phyloP scores from a whole-genome alignment of 2,113 vertebrate genomes.

The Lasiurus cinereus region DNA sequence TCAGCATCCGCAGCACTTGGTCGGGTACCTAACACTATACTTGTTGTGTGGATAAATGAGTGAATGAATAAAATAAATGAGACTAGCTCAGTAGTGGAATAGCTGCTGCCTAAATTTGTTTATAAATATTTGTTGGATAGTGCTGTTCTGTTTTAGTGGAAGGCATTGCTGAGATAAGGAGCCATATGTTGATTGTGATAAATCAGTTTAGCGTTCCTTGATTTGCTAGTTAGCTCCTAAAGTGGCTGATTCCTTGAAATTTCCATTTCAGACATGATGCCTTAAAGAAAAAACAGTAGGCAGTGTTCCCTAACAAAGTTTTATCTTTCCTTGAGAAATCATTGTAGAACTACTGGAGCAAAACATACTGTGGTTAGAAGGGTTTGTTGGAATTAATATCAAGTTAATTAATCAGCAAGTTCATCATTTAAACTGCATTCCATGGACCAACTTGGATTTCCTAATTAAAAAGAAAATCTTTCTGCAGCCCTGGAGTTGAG shows the following conservation, averaged over 20 bases:
- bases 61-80: slow-evolving; percentile 10
- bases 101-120: not conserved
- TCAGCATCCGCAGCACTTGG: not conserved
- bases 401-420: slow-evolving; percentile 5
- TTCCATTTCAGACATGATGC: slow-evolving; percentile 37
- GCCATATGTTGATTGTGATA: not conserved
- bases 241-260: slow-evolving; percentile 33
- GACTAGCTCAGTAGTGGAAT: not conserved
- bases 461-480: slow-evolving; percentile 42
- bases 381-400: slow-evolving; percentile 38
- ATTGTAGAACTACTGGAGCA: not conserved
- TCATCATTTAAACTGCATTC: slow-evolving; percentile 59
- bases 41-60: not conserved
- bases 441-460: slow-evolving; percentile 23
- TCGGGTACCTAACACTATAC: not conserved
- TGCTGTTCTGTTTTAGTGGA: slow-evolving; percentile 6
- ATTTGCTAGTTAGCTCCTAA: not conserved
- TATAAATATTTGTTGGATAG: not conserved
- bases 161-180: slow-evolving; percentile 10
- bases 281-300: slow-evolving; percentile 49
- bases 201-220: slow-evolving; percentile 28
- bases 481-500: not conserved
- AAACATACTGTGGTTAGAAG: slow-evolving; percentile 45
- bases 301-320: slow-evolving; percentile 50
- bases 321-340: slow-evolving; percentile 48